Evolutionary conservation across 2,888 invertebrate species (phyloP), one percentile per base, ranked within the genome.

Genomic region (Megaustenia siamemsis): DNA sequence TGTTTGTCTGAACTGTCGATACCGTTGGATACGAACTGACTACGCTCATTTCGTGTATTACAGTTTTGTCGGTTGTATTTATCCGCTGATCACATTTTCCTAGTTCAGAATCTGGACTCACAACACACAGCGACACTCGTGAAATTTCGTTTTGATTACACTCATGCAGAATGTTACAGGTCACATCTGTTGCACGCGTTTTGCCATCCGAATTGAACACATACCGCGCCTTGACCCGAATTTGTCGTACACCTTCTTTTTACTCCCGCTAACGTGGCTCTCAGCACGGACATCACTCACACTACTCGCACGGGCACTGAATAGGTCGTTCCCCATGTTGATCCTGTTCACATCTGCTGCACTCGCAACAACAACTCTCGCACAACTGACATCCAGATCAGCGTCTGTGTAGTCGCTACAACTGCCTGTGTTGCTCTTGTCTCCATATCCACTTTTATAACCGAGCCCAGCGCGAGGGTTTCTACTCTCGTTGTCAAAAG

Each of bases 321-420:
- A 56, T n/a, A 53, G 32, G 10, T 81, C 49, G 56, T 81, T 81
- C 49, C 79, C 79, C 79, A 79, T 79, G 6, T 45, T 49, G 56
- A 15, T 38, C 40, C 21, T 38, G 38, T 28, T 53, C 56, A 40
- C 68, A 49, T 53, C 79, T 53, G 81, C 56, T n/a, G 43, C 82
- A 35, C 82, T 24, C 43, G 75, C 38, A 28, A 3, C n/a, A 6
- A 12, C 18, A 15, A 45, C 66, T 35, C 32, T 12, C 71, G 12
- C 28, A 40, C 78, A 1, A 43, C 43, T 43, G 21, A 60, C 12
- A 28, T 63, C 28, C 32, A 18, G 43, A 69, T 18, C 35, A 53
- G 8, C 69, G 45, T 45, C 49, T 43, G 28, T 18, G 32, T 21
- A 45, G 69, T 12, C 35, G 68, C 79, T 35, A 24, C 35, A 45